Percentiles rank a stretch among this genome's conserved stretches.
phyloP scores from a whole-genome alignment of 1,140 invertebrate species.

The Solen grandis region DNA sequence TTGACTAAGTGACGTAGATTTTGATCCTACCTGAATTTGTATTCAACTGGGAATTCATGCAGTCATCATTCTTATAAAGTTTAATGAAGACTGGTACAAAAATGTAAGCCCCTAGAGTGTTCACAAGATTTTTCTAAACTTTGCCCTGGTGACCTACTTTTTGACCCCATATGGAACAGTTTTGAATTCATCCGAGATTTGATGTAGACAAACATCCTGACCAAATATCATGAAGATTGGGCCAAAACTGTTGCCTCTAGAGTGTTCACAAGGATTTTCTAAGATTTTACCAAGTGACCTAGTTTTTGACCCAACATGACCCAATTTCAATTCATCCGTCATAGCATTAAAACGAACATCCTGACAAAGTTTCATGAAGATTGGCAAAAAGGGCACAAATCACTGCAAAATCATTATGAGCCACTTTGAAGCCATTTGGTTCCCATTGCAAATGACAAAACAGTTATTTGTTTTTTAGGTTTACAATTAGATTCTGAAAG shows the following conservation, averaged over 20 bases:
- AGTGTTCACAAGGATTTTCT: neutral
- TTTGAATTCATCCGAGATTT: neutral
- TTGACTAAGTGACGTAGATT: neutral
- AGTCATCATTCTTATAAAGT: neutral
- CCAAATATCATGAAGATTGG: neutral
- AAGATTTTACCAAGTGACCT: no score
- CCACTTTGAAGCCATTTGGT: slow-evolving; percentile 7
- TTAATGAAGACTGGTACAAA: neutral
- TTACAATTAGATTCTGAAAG: slow-evolving; percentile 37
- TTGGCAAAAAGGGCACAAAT: no score
- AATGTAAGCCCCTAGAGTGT: neutral
- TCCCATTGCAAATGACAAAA: slow-evolving; percentile 39
- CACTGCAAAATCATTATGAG: no score
- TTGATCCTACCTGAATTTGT: neutral
- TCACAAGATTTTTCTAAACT: neutral
- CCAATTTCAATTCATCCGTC: no score
- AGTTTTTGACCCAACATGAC: no score
- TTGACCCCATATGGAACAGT: neutral
- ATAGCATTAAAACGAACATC: no score
- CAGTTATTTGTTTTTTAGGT: slow-evolving; percentile 37
- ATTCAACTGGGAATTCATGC: neutral
- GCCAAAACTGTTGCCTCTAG: neutral
- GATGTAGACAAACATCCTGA: neutral
- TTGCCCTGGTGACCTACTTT: neutral
- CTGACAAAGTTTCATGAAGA: no score